Evolutionary conservation across 2,113 vertebrate genomes (phyloP).

Genomic region (Semnornis frantzii): DNA sequence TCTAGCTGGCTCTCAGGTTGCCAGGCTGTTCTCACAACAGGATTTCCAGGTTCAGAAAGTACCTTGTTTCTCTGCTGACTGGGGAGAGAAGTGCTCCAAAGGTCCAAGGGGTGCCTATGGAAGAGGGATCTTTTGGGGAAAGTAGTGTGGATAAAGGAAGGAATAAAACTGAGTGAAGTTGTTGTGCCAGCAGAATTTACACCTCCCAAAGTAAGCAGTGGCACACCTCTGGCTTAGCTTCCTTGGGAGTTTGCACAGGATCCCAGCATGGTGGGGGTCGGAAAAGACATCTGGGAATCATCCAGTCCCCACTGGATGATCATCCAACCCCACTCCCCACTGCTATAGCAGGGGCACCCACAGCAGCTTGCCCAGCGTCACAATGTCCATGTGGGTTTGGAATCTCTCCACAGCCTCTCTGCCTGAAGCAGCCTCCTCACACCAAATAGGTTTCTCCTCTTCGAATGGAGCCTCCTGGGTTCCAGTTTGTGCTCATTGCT

Average conservation of each 20-base stretch:
- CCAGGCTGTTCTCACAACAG: neutral
- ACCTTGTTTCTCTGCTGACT: neutral
- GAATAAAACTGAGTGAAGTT: neutral
- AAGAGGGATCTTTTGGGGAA: neutral
- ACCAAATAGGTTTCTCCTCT: too few relatives aligned
- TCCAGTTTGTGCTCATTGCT: too few relatives aligned
- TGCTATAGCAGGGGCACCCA: too few relatives aligned
- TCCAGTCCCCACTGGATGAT: too few relatives aligned
- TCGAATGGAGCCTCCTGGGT: too few relatives aligned
- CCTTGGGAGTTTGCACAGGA: neutral
- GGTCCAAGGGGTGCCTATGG: neutral
- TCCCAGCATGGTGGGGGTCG: too few relatives aligned
- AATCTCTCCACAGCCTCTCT: too few relatives aligned
- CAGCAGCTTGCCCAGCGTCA: too few relatives aligned
- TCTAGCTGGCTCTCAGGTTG: neutral
- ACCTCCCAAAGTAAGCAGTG: neutral
- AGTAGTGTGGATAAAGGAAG: neutral
- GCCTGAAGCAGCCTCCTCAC: too few relatives aligned
- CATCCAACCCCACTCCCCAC: too few relatives aligned
- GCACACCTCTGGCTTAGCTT: neutral
- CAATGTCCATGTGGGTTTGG: too few relatives aligned
- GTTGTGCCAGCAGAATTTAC: neutral
- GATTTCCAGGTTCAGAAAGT: neutral
- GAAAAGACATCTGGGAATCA: too few relatives aligned
- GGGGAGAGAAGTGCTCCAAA: neutral